These are phyloP conservation scores for Bagarius yarrelli DNA, from an alignment of 2,113 vertebrate species.

Conservation along the genomic window DNA sequence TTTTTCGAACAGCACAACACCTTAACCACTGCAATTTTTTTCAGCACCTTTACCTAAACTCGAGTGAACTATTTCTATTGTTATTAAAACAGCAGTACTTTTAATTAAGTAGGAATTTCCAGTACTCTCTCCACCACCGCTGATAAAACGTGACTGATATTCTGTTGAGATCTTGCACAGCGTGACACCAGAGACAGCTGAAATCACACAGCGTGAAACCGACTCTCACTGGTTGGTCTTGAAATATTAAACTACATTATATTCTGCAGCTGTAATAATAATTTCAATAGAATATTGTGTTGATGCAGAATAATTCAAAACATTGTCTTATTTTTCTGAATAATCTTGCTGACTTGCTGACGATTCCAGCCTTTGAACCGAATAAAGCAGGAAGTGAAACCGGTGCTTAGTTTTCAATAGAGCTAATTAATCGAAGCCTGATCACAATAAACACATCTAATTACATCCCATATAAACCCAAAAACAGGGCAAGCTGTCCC, in stretches of 20 bases:
- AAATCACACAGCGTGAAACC: neutral
- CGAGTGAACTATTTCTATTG: too few species aligned
- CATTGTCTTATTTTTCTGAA: neutral
- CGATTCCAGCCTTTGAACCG: neutral
- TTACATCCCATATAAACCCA: neutral
- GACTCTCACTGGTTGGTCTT: neutral
- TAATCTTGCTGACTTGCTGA: neutral
- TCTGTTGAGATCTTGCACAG: neutral
- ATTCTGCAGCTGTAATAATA: neutral
- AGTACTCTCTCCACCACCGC: too few species aligned
- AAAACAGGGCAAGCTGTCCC: slow-evolving; percentile 10
- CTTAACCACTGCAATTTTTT: too few species aligned
- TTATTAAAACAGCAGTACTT: too few species aligned
- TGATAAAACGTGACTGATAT: neutral
- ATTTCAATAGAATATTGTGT: neutral
- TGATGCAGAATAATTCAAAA: neutral
- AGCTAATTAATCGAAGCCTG: neutral
- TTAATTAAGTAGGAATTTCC: too few species aligned
- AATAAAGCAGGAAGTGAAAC: slow-evolving; percentile 5
- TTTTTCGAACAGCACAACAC: too few species aligned
- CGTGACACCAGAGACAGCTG: neutral
- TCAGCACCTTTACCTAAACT: too few species aligned
- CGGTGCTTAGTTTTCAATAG: slow-evolving; percentile 17
- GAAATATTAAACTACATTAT: neutral
- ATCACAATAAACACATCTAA: slow-evolving; percentile 9